Evolutionary conservation across 37 sponge, comb jelly and placozoan species (phyloP), one percentile per base, ranked within the genome.

Genomic region (Hexactinellida sp.): DNA sequence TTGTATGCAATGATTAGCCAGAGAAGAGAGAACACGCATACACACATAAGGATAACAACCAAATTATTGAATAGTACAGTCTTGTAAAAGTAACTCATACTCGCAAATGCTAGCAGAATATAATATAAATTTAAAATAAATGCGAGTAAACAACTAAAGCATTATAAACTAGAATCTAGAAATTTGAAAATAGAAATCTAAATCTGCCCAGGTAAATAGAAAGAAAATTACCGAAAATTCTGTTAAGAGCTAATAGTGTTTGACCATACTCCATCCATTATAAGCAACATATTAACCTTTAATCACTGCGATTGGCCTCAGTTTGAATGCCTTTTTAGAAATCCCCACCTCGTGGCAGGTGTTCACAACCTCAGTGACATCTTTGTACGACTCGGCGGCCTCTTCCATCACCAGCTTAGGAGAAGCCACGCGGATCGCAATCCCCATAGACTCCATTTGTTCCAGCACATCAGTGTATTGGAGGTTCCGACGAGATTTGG

Each of bases 371-470:
- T 98, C 96, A 32, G 99, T 98, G 35, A 98, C 99, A 90, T 98
- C 92, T 90, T 98, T 98, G 90, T 98, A 98, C 3, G 99, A 98
- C 39, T 98, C 93, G 36, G 99, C 96, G 35, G 99, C 99, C 91
- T 98, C 99, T 54, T 98, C 99, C 95, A 95, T 98, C 37, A 98
- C 99, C 32, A 98, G 91, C 83, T 98, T 98, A 21, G 99, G 99
- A 37, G 95, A 95, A 34, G 99, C 99, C 28, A 97, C 95, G 83
- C 97, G 39, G 54, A 98, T 98, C 7, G 99, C 85, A 23, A 98
- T 98, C 19, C 99, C 99, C 86, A 92, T 90, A 87, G 90, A 37
- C 16, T 71, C 84, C 37, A 98, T 86, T 0, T 89, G 82, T 1
- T 86, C 93, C 37, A 98, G 84, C 1, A 98, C 99, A 16, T 91